phyloP scores from a whole-genome alignment of 2,113 vertebrate species.

The Acanthochromis polyacanthus region DNA sequence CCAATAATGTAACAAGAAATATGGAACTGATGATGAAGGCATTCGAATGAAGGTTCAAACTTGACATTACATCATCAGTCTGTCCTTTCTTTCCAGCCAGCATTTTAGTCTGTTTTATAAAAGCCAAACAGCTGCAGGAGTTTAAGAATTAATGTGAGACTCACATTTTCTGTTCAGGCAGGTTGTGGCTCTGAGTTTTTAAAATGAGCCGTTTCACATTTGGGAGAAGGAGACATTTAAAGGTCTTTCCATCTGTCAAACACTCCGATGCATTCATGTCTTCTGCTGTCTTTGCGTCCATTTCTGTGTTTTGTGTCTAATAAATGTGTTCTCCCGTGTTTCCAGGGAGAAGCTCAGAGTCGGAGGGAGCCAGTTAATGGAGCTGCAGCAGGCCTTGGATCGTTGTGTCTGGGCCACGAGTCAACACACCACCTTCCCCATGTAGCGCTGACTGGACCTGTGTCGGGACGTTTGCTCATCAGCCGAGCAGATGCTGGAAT shows the following conservation, averaged over 20 bases:
- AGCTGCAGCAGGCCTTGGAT: conserved; percentile 86
- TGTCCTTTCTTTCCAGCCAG: not conserved
- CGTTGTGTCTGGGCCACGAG: conserved; percentile 77
- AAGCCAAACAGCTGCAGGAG: too few relatives aligned
- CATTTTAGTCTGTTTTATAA: too few relatives aligned
- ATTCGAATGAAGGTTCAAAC: too few relatives aligned
- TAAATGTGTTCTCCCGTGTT: conserved; percentile 16
- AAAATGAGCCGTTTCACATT: too few relatives aligned
- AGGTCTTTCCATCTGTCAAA: not conserved
- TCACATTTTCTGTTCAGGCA: too few relatives aligned
- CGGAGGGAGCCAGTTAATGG: conserved; percentile 87
- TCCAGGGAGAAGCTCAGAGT: conserved; percentile 87
- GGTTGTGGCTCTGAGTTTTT: too few relatives aligned
- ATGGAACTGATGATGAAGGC: too few relatives aligned
- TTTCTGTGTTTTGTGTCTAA: not conserved
- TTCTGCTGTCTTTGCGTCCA: not conserved
- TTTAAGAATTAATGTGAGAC: too few relatives aligned
- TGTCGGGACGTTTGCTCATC: not conserved
- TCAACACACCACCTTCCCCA: conserved; percentile 64
- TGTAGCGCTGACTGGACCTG: conserved; percentile 70
- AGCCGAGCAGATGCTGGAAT: not conserved
- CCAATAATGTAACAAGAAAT: too few relatives aligned
- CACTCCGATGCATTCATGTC: too few relatives aligned
- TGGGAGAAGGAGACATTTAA: not conserved
- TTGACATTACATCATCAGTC: too few relatives aligned